Evolutionary conservation across 2,113 vertebrate genomes (phyloP).

Genomic region (Cinclus mexicanus): DNA sequence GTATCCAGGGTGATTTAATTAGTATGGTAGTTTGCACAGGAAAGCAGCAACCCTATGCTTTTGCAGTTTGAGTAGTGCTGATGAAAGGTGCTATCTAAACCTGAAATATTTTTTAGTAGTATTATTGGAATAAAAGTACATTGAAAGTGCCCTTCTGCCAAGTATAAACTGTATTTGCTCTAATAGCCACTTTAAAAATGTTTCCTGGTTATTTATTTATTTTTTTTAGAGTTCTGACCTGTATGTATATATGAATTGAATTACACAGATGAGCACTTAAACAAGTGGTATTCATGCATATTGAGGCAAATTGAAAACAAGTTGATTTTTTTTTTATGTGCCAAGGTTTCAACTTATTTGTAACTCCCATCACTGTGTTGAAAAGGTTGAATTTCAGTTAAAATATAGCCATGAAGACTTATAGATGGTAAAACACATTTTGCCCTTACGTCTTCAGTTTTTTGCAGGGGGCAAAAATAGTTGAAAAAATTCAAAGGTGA

Average conservation of each 20-base stretch:
- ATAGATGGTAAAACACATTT: background rate
- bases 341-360: background rate
- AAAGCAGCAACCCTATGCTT: background rate
- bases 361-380: background rate
- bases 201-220: background rate
- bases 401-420: background rate
- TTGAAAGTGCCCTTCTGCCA: slow-evolving; percentile 40
- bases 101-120: background rate
- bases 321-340: background rate
- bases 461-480: background rate
- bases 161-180: background rate
- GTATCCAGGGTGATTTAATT: background rate
- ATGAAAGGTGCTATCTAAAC: slow-evolving; percentile 58
- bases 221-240: background rate
- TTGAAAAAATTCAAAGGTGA: background rate
- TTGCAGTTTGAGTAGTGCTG: slow-evolving; percentile 58
- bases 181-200: background rate
- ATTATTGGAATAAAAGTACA: background rate
- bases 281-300: background rate
- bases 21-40: background rate
- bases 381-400: slow-evolving; percentile 2
- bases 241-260: background rate
- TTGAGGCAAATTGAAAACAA: slow-evolving; percentile 11
- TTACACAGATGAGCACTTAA: background rate
- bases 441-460: slow-evolving; percentile 12